Evolutionary conservation across 2,888 invertebrate genomes (phyloP), one percentile per base, ranked within the genome.

Genomic region (Heliconius sara): DNA sequence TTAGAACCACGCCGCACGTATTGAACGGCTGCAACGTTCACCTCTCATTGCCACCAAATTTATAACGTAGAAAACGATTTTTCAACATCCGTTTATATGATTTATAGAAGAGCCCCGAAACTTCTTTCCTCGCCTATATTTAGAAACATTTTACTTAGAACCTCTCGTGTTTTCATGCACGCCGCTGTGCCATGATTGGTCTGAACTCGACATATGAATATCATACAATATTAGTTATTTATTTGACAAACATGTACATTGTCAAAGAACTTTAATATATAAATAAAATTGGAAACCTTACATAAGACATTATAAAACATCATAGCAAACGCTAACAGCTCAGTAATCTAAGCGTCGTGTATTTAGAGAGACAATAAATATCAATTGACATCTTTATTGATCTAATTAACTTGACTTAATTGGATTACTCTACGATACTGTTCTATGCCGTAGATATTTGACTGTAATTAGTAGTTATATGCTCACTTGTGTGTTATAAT

Each of bases 21-120:
- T 57, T 30, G 30, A 27, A 72, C 72, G 27, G 10, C 72, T 72
- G 72, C 52, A 30, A 30, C 52, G 57, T 72, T 72, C 52, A 72
- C 30, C 57, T 57, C 27, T 72, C 30, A 57, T 57, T 72, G 52
- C 30, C 52, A 30, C 30, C 72, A 22, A 57, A 72, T 72, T 72
- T 72, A 72, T 72, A 57, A 72, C 52, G 72, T 30, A 57, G 87
- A 87, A 90, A 91, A 93, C 93, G 92, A 94, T 94, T 94, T 94
- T 93, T 93, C 93, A 93, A 91, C 93, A 92, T 91, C 90, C 89
- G 90, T 90, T 93, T 89, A 90, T 90, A 90, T 73, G 91, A 93
- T 92, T 93, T 92, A 92, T 93, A 89, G 91, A 91, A 91, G 91
- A 89, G 89, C 89, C 86, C 89, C 88, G 89, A 91, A 90, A 90